phyloP scores from a whole-genome alignment of 2,797 vertebrate genomes.

The Alca torda region DNA sequence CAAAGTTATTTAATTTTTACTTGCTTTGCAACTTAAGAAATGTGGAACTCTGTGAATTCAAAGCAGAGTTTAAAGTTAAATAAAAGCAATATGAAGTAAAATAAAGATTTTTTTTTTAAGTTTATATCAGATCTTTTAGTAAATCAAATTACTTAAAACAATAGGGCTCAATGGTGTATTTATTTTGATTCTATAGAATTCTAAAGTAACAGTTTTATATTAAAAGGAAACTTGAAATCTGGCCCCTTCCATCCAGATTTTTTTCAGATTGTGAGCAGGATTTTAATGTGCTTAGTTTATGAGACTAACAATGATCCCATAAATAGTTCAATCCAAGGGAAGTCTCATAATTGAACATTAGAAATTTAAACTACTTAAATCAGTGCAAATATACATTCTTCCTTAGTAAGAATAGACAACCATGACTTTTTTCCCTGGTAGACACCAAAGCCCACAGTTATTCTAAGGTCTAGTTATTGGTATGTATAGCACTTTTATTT shows the following conservation, averaged over 20 bases:
- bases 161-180: not conserved
- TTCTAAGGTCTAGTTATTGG: not conserved
- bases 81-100: not conserved
- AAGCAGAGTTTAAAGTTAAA: not conserved
- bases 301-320: not conserved
- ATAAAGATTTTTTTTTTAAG: not conserved
- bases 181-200: not conserved
- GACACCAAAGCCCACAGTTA: not conserved
- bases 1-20: not conserved
- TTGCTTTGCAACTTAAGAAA: not conserved
- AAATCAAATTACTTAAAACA: not conserved
- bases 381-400: not conserved
- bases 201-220: not conserved
- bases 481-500: not conserved
- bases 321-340: not conserved
- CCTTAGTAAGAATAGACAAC: not conserved
- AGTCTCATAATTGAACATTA: not conserved
- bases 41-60: not conserved
- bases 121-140: not conserved
- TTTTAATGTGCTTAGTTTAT: not conserved
- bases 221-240: conserved; percentile 11
- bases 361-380: not conserved
- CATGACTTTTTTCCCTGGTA: not conserved
- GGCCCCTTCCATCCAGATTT: not conserved
- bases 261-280: not conserved